Base-by-base conservation (phyloP, 64 coral and sea anemone species). In the Cladopsammia gracilis region DNA sequence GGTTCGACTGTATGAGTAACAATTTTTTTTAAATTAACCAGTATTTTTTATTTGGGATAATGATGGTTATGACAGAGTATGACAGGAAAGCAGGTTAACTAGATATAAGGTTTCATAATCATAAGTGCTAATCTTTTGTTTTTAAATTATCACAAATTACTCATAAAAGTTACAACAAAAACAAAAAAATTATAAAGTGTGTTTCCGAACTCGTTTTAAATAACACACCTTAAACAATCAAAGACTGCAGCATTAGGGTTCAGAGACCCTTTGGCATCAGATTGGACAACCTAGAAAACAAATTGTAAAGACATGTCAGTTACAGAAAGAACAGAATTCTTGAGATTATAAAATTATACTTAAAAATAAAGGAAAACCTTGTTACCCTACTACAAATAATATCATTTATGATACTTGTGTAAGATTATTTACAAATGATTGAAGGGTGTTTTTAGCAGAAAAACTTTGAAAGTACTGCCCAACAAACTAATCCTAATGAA, bases 211-310 rank as follows among this genome's bases (percentile, higher is more conserved):
- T 58, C 15, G 50, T n/a, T 26, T 15, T 56, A 52, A 11, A 23
- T 24, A 58, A 75, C 90, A 1, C 47, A 92, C 90, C 90, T 92
- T 44, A 92, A 75, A 75, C 62, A 71, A 82, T 92, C 76, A 85
- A 92, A 92, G 13, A 85, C 70, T 4, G 90, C 90, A 49, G 90
- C 90, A 92, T 92, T 75, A 25, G 90, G 90, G 19, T 92, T 92
- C 49, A 92, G 71, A 48, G 81, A 52, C 34, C 79, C 90, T 84
- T 85, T 85, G 70, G 64, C 14, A 64, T 69, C 11, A 54, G 71
- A 70, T 8, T 56, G 44, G 24, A 58, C 81, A 92, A 79, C 69
- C 90, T 92, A 58, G 42, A 90, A 90, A 56, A 56, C 7, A 78
- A 54, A 81, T 13, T 80, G 25, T 44, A 82, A 42, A 11, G 48